These are phyloP conservation scores for Sericinus montela DNA, from an alignment of 2,888 invertebrate species.

Conservation along the genomic window DNA sequence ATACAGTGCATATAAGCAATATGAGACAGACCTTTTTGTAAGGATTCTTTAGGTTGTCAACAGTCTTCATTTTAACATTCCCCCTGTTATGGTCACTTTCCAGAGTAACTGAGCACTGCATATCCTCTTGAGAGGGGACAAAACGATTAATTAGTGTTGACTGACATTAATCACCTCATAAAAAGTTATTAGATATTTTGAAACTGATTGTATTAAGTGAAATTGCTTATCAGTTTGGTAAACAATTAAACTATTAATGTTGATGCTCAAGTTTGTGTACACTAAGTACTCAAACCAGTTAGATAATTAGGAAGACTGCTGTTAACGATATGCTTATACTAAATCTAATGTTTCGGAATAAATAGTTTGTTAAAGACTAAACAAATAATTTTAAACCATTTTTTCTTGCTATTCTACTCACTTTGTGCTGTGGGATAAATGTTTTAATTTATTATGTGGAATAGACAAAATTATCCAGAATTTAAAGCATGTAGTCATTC, in stretches of 20 bases:
- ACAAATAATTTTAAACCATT: too few relatives aligned
- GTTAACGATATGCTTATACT: too few relatives aligned
- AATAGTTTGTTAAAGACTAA: too few relatives aligned
- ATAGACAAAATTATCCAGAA: too few relatives aligned
- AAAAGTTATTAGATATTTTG: slow-evolving; percentile 8
- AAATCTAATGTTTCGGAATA: too few relatives aligned
- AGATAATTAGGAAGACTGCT: too few relatives aligned
- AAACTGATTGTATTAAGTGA: slow-evolving; percentile 5
- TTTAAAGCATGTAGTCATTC: too few relatives aligned
- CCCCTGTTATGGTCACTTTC: slow-evolving; percentile 64
- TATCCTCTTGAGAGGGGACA: slow-evolving; percentile 67
- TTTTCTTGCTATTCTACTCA: too few relatives aligned
- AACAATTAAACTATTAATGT: slow-evolving; percentile 15
- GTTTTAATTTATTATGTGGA: too few relatives aligned
- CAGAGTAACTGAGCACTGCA: slow-evolving; percentile 72
- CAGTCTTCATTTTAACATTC: slow-evolving; percentile 68
- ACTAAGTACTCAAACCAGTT: too few relatives aligned
- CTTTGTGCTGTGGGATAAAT: too few relatives aligned
- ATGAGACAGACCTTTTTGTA: slow-evolving; percentile 66
- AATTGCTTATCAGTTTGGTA: slow-evolving; percentile 13
- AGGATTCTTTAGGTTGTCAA: slow-evolving; percentile 69
- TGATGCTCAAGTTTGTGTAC: slow-evolving; percentile 1
- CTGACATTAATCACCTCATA: slow-evolving; percentile 12
- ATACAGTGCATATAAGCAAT: slow-evolving; percentile 30
- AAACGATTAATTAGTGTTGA: slow-evolving; percentile 40